Evolutionary conservation across 2,888 invertebrate species (phyloP), one percentile per base, ranked within the genome.

Genomic region (Corbicula japonica): DNA sequence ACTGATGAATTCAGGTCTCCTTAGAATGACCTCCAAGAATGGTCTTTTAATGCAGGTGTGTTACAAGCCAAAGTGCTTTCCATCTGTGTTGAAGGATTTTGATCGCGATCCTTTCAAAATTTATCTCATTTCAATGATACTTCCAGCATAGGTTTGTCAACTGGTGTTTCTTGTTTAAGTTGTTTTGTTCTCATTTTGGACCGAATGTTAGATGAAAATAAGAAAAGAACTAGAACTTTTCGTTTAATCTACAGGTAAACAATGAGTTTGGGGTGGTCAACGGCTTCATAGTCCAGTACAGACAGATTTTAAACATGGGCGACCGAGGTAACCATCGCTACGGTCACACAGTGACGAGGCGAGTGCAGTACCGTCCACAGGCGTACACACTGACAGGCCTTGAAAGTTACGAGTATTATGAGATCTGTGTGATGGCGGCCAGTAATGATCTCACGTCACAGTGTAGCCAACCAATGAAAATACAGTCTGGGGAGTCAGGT

Each of bases 361-460:
- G 50, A n/a, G 66, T 38, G 41, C 78, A 50, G n/a, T 86, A 68
- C 77, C 73, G 65, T 56, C 88, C 66, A 15, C 86, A 85, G 15
- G 82, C 86, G 44, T 87, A 89, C 81, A 88, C 93, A 1, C 89
- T 94, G 95, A 96, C 96, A 80, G 96, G 96, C 88, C 95, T 98
- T 91, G 94, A 95, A 89, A 97, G 97, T 94, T 97, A 96, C 94
- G 96, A 97, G 86, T 95, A 96, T 92, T 98, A 98, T 94, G 97
- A 98, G 94, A 97, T 98, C 94, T 97, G 98, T 94, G 95, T 98
- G 86, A 96, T 97, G 91, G 98, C 98, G 74, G 28, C 65, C 15
- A 87, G 87, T 50, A 84, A 86, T 8, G 74, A 85, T 15, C 74
- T 83, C 15, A 69, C 70, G 6, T 88, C 89, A 6, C 74, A 79